Base-by-base conservation (phyloP, 2,113 vertebrate species). In the Hypanus sabinus region DNA sequence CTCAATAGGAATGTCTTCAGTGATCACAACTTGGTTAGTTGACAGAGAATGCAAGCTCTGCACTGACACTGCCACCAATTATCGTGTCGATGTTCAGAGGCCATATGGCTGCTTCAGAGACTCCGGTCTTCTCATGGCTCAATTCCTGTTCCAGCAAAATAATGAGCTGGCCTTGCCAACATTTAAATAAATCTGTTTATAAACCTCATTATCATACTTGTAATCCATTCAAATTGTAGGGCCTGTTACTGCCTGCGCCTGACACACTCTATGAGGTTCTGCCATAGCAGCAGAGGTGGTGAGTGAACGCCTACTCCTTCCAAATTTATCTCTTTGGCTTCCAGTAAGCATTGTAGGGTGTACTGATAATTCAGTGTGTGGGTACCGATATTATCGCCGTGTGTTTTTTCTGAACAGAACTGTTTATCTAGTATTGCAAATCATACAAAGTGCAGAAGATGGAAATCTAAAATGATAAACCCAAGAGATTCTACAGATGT, bases 71-170 rank as follows among this genome's bases (percentile, higher is more conserved):
- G 83, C 83, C 27, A 12, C 9, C 55, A 5, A 60, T 27, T 30
- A 46, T 24, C 5, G 10, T 2, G 27, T 30, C 46, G 30, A 55
- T 87, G 57, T n/a, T 87, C 24, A 87, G 83, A 60, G 55, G 55
- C 55, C 83, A 90, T 90, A 65, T 90, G 85, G 85, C 85, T 30
- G 16, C 8, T 90, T 90, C 60, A 90, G 85, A 68, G 27, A 62
- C 57, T 87, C 46, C 8, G 85, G 85, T 62, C 85, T 68, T n/a
- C 1, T 1, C 33, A 30, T 33, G 7, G 60, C 60, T 7, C 85
- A 90, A 65, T 65, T 90, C 85, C 85, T 33, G 30, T 65, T 88
- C 85, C 85, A 88, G 85, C 60, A 65, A n/a, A 90, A 68, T 68
- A 90, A 90, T 33, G 60, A 90, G 85, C 60, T n/a, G 14, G 60